These are phyloP conservation scores for Empidonax alnorum DNA, from an alignment of 2,113 vertebrate species.

Conservation along the genomic window DNA sequence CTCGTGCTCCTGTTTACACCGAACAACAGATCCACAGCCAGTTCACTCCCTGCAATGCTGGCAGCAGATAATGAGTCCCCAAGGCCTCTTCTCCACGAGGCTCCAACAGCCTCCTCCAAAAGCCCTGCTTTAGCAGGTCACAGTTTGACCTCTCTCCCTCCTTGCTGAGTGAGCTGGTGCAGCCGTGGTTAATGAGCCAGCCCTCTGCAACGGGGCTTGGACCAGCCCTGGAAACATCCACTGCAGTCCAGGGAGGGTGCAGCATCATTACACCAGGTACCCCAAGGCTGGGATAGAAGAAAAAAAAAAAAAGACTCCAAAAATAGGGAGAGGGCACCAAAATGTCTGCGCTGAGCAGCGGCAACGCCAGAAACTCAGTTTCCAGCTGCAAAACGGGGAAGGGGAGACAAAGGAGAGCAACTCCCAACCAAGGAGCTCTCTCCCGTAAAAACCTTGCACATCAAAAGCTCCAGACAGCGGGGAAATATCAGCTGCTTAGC, in stretches of 20 bases:
- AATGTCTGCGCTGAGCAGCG: fast-evolving
- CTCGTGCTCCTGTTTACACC: fast-evolving
- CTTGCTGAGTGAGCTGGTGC: background rate
- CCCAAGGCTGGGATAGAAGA: background rate
- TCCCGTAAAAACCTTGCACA: background rate
- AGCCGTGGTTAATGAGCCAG: background rate
- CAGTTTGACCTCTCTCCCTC: background rate
- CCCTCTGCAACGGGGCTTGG: fast-evolving
- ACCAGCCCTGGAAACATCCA: background rate
- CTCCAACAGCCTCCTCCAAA: background rate
- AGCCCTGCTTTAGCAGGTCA: background rate
- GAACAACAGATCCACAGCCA: background rate
- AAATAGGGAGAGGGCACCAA: background rate
- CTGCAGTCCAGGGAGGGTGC: background rate
- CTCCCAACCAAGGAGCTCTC: background rate
- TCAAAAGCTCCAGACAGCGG: background rate
- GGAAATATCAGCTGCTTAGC: background rate
- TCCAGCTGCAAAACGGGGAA: fast-evolving
- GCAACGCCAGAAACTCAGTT: fast-evolving
- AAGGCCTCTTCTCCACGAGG: background rate
- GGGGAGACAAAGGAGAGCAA: background rate
- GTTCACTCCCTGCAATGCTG: background rate
- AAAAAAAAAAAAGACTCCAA: background rate
- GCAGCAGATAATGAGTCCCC: conserved; percentile 28
- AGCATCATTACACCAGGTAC: background rate